These are phyloP conservation scores for Micrasema longulum DNA, from an alignment of 1,140 invertebrate species.

Conservation along the genomic window DNA sequence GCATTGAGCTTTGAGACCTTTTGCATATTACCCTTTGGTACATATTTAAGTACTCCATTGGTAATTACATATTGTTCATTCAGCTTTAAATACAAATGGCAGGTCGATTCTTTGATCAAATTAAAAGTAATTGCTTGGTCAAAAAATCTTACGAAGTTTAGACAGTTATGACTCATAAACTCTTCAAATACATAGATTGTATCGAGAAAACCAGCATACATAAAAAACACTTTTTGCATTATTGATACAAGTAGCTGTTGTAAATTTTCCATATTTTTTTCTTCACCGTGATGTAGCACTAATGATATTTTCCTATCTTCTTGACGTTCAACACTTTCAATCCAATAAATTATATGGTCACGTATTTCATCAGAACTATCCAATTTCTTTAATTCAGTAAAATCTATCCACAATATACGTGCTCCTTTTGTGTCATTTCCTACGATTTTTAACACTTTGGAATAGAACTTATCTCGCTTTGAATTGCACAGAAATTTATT, in stretches of 20 bases:
- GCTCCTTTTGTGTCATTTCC: conserved; percentile 6
- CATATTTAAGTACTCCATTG: too few relatives aligned
- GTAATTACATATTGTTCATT: too few relatives aligned
- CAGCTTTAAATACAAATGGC: too few relatives aligned
- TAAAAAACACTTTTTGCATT: too few relatives aligned
- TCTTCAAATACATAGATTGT: conserved; percentile 1
- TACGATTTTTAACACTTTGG: background rate
- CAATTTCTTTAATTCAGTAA: background rate
- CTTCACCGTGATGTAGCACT: background rate
- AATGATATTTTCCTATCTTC: background rate
- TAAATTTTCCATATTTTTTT: background rate
- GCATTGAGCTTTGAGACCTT: too few relatives aligned
- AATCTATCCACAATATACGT: background rate
- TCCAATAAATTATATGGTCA: conserved; percentile 11
- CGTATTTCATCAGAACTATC: background rate
- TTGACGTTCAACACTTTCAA: background rate
- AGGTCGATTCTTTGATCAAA: too few relatives aligned
- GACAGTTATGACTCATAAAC: background rate
- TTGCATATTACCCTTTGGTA: too few relatives aligned
- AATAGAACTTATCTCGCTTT: background rate
- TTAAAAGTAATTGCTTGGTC: too few relatives aligned
- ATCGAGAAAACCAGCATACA: background rate
- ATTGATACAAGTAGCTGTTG: too few relatives aligned
- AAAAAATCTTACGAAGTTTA: background rate
- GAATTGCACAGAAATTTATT: too few relatives aligned